A percentile compares a stretch with the other conserved stretches of the same genome.
Evolutionary conservation across 2,888 invertebrate species (phyloP).

Genomic region (Lymantria dispar): DNA sequence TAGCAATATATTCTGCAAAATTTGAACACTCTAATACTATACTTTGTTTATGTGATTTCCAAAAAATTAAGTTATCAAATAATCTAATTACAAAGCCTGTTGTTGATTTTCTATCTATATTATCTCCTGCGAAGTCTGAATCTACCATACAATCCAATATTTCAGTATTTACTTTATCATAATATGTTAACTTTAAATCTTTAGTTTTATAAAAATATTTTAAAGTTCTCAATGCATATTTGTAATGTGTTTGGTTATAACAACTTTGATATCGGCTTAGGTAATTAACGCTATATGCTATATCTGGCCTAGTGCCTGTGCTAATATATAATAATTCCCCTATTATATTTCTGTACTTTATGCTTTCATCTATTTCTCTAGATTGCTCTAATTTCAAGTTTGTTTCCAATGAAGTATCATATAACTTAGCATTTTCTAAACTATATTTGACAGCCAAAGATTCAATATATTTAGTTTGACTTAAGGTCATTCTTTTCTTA

Average conservation of each 20-base stretch:
- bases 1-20: constrained; percentile 36
- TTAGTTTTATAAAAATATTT: constrained; percentile 17
- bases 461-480: constrained; percentile 29
- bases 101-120: constrained; percentile 26
- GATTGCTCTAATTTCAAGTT: constrained; percentile 27
- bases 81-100: constrained; percentile 46
- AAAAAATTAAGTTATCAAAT: constrained; percentile 39
- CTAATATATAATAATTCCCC: constrained; percentile 40
- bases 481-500: neutral
- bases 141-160: constrained; percentile 37
- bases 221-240: constrained; percentile 9
- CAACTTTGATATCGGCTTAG: constrained; percentile 46
- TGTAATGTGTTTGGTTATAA: constrained; percentile 27
- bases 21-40: constrained; percentile 35
- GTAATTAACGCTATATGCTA: constrained; percentile 42
- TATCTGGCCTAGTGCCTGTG: constrained; percentile 41
- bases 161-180: constrained; percentile 21
- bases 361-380: constrained; percentile 16
- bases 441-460: constrained; percentile 27
- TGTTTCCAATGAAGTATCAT: constrained; percentile 30
- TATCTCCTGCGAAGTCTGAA: constrained; percentile 37
- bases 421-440: constrained; percentile 32
- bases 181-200: constrained; percentile 21
- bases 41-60: constrained; percentile 44
- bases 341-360: constrained; percentile 38